phyloP scores from a whole-genome alignment of 2,113 vertebrate genomes.

The Heterotis niloticus region DNA sequence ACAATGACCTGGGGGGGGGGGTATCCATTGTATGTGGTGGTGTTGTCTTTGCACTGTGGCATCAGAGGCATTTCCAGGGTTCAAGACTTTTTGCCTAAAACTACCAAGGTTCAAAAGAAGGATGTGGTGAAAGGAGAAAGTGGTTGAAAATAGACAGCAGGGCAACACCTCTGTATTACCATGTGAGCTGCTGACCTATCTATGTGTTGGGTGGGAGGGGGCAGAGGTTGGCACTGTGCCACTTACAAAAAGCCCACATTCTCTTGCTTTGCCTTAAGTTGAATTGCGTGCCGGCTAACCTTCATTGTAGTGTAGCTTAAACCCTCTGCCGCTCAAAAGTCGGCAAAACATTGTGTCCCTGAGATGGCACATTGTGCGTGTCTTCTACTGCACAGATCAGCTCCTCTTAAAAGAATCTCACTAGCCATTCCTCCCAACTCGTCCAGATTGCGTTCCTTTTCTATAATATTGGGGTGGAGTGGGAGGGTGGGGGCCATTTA shows the following conservation, averaged over 20 bases:
- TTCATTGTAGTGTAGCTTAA: not conserved
- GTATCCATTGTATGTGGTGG: not conserved
- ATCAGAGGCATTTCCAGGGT: not conserved
- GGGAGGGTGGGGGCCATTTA: not conserved
- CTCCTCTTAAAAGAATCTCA: not conserved
- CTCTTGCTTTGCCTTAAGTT: slow-evolving; percentile 14
- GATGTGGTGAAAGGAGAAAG: not conserved
- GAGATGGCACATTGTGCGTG: not conserved
- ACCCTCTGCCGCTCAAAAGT: not conserved
- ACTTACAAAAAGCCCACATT: not conserved
- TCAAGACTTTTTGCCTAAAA: not conserved
- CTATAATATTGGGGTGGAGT: not conserved
- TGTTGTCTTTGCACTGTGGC: not conserved
- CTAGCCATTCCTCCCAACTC: not conserved
- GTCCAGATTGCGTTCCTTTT: not conserved
- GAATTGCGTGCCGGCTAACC: not conserved
- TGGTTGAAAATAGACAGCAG: not conserved
- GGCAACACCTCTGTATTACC: not conserved
- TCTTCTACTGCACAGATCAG: not conserved
- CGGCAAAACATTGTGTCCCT: not conserved
- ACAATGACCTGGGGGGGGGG: not conserved
- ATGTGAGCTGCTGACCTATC: not conserved
- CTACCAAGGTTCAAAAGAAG: not conserved
- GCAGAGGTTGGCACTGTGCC: not conserved
- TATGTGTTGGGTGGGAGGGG: not conserved